These are phyloP conservation scores for Tragelaphus oryx DNA, from an alignment of 2,797 vertebrate genomes.

Conservation along the genomic window DNA sequence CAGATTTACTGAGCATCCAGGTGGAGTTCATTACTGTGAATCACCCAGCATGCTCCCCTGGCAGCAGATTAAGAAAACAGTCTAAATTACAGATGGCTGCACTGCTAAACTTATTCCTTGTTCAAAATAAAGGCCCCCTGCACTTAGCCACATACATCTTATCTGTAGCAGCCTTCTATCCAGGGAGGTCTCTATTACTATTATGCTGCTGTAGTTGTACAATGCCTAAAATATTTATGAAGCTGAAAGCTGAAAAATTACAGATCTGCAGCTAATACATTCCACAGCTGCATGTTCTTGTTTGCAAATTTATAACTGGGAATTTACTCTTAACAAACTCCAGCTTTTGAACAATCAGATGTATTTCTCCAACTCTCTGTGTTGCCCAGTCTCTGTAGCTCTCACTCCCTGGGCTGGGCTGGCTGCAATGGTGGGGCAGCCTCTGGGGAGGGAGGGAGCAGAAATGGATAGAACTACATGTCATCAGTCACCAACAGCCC, in stretches of 20 bases:
- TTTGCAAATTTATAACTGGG: constrained; percentile 64
- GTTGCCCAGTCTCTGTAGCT: background rate
- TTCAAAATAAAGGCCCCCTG: constrained; percentile 65
- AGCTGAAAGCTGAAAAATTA: constrained; percentile 70
- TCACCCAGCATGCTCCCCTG: constrained; percentile 72
- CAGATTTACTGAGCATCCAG: constrained; percentile 74
- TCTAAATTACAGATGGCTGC: constrained; percentile 73
- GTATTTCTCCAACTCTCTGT: background rate
- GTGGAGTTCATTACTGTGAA: constrained; percentile 78
- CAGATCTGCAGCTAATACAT: constrained; percentile 68
- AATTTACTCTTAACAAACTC: constrained; percentile 64
- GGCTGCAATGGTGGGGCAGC: background rate
- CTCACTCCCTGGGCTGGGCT: background rate
- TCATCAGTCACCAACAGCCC: constrained; percentile 41
- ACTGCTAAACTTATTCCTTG: constrained; percentile 58
- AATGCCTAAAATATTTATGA: constrained; percentile 79
- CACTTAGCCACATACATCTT: constrained; percentile 46
- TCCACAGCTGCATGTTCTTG: constrained; percentile 64
- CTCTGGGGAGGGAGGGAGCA: background rate
- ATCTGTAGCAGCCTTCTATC: constrained; percentile 63
- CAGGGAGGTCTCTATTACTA: constrained; percentile 64
- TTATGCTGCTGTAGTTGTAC: constrained; percentile 71
- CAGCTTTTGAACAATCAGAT: constrained; percentile 59
- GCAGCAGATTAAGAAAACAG: constrained; percentile 76
- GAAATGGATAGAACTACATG: background rate